Evolutionary conservation across 2,888 invertebrate genomes (phyloP).

Genomic region (Serrognathus titanus): DNA sequence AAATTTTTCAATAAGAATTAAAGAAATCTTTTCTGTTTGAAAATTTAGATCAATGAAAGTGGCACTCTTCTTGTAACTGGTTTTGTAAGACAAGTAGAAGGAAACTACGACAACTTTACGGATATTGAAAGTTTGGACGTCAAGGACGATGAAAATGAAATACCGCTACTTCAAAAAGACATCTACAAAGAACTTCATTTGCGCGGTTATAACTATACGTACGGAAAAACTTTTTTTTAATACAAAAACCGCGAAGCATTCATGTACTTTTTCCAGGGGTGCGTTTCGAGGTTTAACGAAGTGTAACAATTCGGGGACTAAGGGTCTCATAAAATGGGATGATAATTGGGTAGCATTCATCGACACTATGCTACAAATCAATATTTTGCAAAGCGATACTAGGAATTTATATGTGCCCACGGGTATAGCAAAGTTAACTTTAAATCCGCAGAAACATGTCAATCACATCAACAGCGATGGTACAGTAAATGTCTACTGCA

Average conservation of each 20-base stretch:
- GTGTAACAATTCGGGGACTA: slow-evolving; percentile 37
- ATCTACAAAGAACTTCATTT: slow-evolving; percentile 66
- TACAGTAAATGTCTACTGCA: too few relatives aligned
- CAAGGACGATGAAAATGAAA: not conserved
- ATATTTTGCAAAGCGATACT: slow-evolving; percentile 65
- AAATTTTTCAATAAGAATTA: too few relatives aligned
- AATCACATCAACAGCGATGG: too few relatives aligned
- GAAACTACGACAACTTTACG: not conserved
- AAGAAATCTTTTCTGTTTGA: too few relatives aligned
- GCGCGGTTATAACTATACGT: slow-evolving; percentile 58
- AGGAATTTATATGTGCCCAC: slow-evolving; percentile 69
- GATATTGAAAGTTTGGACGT: not conserved
- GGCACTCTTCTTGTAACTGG: slow-evolving; percentile 10
- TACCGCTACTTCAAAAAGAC: slow-evolving; percentile 45
- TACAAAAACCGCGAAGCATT: not conserved
- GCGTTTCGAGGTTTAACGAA: slow-evolving; percentile 28
- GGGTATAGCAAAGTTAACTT: slow-evolving; percentile 18
- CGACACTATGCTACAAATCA: slow-evolving; percentile 84
- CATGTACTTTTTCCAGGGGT: slow-evolving; percentile 25
- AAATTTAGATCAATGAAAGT: slow-evolving; percentile 13
- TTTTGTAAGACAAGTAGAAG: not conserved
- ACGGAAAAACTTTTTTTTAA: not conserved
- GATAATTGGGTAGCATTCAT: slow-evolving; percentile 86
- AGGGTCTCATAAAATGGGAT: slow-evolving; percentile 62
- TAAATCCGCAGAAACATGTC: slow-evolving; percentile 22